Evolutionary conservation across 2,797 vertebrate genomes (phyloP).

Genomic region (Propithecus perrieri): DNA sequence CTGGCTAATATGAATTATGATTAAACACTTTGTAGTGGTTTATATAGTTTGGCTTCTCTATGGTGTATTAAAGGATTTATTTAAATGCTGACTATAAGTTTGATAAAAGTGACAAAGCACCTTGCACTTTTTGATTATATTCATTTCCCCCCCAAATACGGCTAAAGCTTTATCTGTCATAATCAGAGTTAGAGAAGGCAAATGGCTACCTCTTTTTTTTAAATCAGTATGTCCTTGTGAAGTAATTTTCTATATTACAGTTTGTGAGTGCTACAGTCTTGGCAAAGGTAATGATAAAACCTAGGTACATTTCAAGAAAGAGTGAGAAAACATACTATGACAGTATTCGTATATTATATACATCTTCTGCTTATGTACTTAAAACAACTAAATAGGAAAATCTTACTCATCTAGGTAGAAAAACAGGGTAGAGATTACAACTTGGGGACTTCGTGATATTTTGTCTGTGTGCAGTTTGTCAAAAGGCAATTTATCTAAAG

Average conservation of each 20-base stretch:
- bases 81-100: slow-evolving; percentile 24
- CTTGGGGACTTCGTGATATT: slow-evolving; percentile 80
- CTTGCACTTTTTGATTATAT: neutral
- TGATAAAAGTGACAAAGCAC: slow-evolving; percentile 34
- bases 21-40: slow-evolving; percentile 30
- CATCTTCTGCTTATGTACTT: slow-evolving; percentile 53
- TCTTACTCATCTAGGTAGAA: slow-evolving; percentile 88
- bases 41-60: slow-evolving; percentile 4
- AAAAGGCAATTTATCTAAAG: slow-evolving; percentile 84
- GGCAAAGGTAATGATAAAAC: slow-evolving; percentile 49
- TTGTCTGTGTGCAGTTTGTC: slow-evolving; percentile 82
- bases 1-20: slow-evolving; percentile 1
- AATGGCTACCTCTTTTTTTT: neutral
- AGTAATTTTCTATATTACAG: slow-evolving; percentile 29
- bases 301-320: slow-evolving; percentile 63
- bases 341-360: slow-evolving; percentile 51
- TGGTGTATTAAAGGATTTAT: neutral
- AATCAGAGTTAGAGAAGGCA: slow-evolving; percentile 22
- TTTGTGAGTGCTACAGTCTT: neutral
- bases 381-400: slow-evolving; percentile 84
- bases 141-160: neutral
- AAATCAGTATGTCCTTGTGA: neutral
- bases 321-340: slow-evolving; percentile 49
- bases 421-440: slow-evolving; percentile 85
- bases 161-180: neutral